Conservation (phyloP, 1,140 invertebrate species). For the Hirudo medicinalis region DNA sequence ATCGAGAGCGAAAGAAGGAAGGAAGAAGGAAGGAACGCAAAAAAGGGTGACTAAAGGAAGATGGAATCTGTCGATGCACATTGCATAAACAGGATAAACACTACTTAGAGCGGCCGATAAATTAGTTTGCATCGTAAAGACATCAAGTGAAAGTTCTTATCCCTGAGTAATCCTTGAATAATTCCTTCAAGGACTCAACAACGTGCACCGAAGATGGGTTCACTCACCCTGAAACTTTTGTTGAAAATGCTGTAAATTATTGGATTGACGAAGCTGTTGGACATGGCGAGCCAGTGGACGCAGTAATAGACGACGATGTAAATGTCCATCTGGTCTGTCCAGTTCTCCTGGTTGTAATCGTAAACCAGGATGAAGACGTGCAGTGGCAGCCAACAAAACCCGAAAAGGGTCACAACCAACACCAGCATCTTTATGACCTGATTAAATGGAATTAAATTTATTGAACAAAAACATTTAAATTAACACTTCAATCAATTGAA, state of each 20-base stretch:
- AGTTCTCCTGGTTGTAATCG: constrained; percentile 19
- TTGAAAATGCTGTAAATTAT: constrained; percentile 77
- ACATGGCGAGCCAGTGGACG: constrained; percentile 47
- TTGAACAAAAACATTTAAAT: too few species aligned
- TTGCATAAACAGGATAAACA: too few species aligned
- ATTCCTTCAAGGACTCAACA: too few species aligned
- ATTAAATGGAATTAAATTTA: constrained; percentile 16
- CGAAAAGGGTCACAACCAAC: constrained; percentile 32
- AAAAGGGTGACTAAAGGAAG: too few species aligned
- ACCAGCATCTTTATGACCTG: constrained; percentile 33
- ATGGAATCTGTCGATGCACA: too few species aligned
- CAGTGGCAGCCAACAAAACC: constrained; percentile 43
- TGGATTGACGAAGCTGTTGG: constrained; percentile 72
- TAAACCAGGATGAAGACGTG: constrained; percentile 25
- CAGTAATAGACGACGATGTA: constrained; percentile 28
- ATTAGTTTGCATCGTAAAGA: too few species aligned
- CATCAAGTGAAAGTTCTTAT: too few species aligned
- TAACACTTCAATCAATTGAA: too few species aligned
- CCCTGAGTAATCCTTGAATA: too few species aligned
- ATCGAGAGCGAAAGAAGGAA: too few species aligned
- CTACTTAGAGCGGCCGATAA: too few species aligned
- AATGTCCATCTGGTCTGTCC: constrained; percentile 18
- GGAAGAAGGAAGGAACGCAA: too few species aligned
- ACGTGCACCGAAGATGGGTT: neutral
- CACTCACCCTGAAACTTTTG: constrained; percentile 55